Percentiles rank a stretch among this genome's conserved stretches.
Evolutionary conservation across 35 echinoderm and acorn worm species (phyloP).

Genomic region (Ophioderma brevispina): DNA sequence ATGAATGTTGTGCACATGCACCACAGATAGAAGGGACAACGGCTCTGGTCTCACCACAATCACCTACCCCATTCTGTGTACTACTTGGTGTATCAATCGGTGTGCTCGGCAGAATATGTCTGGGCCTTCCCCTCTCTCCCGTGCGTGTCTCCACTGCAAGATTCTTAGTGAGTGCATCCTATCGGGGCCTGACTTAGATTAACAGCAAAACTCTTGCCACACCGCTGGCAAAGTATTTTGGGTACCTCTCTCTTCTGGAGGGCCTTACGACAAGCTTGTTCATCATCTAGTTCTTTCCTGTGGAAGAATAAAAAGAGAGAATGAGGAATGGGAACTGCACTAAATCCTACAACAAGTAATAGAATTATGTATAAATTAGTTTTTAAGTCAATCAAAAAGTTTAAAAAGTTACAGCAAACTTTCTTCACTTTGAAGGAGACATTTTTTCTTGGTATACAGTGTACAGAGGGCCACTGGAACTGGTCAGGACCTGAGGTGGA

Average conservation of each 20-base stretch:
- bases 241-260: slow-evolving; percentile 76
- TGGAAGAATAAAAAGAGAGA: not conserved
- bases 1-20: no score
- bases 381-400: no score
- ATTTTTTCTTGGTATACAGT: no score
- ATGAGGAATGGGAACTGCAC: no score
- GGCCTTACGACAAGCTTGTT: slow-evolving; percentile 69
- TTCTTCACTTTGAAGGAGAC: no score
- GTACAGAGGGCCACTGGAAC: no score
- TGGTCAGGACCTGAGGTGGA: no score
- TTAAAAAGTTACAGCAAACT: no score
- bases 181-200: slow-evolving; percentile 59
- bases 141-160: slow-evolving; percentile 64
- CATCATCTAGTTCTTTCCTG: slow-evolving; percentile 70
- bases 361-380: no score
- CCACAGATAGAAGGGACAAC: no score
- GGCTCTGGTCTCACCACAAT: no score
- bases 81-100: slow-evolving; percentile 55
- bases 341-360: no score
- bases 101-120: slow-evolving; percentile 78
- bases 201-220: slow-evolving; percentile 72
- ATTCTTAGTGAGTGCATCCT: slow-evolving; percentile 78
- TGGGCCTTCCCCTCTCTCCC: slow-evolving; percentile 39
- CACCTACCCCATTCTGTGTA: not conserved
- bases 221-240: slow-evolving; percentile 78